Conservation (phyloP, 2,113 vertebrate species). For the Microcebus griseorufus region DNA sequence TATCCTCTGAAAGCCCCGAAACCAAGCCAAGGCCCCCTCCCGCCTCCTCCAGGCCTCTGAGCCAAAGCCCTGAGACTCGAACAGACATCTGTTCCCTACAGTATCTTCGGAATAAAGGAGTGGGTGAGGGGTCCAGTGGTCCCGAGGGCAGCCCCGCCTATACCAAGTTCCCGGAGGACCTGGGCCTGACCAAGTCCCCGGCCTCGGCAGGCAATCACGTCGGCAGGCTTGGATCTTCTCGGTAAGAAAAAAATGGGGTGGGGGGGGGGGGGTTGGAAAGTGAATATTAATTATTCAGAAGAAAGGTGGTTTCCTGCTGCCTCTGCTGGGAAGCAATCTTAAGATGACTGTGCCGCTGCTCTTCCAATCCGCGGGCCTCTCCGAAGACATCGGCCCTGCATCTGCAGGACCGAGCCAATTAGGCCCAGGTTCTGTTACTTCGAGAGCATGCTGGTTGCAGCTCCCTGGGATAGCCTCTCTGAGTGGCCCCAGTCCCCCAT, state of each 20-base stretch:
- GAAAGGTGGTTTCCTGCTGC: background rate
- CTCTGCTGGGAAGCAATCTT: constrained; percentile 22
- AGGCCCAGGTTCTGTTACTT: constrained; percentile 39
- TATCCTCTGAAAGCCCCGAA: background rate
- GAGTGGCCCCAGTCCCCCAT: background rate
- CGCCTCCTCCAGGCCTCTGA: background rate
- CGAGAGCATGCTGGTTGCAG: constrained; percentile 12
- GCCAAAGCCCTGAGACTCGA: constrained; percentile 17
- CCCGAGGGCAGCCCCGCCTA: background rate
- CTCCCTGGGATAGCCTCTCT: background rate
- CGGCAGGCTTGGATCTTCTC: constrained; percentile 74
- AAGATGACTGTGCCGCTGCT: constrained; percentile 6
- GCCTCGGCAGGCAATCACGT: constrained; percentile 77
- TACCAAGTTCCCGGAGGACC: constrained; percentile 56
- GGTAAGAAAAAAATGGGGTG: constrained; percentile 82
- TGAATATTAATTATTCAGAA: background rate
- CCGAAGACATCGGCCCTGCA: background rate
- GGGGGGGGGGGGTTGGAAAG: background rate
- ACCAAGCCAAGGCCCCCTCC: constrained; percentile 47
- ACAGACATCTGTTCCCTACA: constrained; percentile 65
- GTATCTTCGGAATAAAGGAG: constrained; percentile 67
- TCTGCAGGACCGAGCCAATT: background rate
- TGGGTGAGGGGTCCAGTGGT: background rate
- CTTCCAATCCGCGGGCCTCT: background rate
- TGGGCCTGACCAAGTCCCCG: constrained; percentile 19